Percentiles rank a stretch among this genome's conserved stretches.
These are phyloP conservation scores for Anguilla anguilla DNA, from an alignment of 2,797 vertebrate species.

Conservation along the genomic window DNA sequence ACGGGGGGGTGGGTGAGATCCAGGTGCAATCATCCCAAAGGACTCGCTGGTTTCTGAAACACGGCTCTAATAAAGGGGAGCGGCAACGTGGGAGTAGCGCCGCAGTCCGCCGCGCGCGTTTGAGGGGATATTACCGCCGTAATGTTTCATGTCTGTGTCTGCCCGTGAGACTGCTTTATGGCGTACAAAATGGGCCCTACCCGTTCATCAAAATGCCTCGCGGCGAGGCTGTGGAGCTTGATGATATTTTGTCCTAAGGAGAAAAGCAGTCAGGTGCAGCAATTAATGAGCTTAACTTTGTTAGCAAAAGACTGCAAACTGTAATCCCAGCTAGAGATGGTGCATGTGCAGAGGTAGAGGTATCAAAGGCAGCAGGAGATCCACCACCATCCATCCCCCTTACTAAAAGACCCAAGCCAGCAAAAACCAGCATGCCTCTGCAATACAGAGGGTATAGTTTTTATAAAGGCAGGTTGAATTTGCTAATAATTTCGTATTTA, in stretches of 20 bases:
- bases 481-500: neutral
- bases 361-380: neutral
- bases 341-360: neutral
- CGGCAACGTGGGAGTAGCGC: neutral
- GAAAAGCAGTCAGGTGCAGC: neutral
- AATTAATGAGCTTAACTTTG: neutral
- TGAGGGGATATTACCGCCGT: neutral
- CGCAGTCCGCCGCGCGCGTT: neutral
- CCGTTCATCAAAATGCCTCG: neutral
- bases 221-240: neutral
- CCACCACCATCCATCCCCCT: neutral
- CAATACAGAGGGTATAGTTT: neutral
- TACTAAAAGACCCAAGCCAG: neutral
- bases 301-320: no score
- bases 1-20: neutral
- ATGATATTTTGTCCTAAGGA: neutral
- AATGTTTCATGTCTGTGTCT: neutral
- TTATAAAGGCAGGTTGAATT: neutral
- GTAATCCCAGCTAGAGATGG: neutral
- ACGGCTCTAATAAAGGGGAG: neutral
- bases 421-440: neutral
- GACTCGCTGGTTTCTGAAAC: neutral
- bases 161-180: neutral
- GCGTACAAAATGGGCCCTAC: neutral
- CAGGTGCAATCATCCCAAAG: neutral